Evolutionary conservation across 2,888 invertebrate genomes (phyloP), one percentile per base, ranked within the genome.

Genomic region (Netelia melanura): DNA sequence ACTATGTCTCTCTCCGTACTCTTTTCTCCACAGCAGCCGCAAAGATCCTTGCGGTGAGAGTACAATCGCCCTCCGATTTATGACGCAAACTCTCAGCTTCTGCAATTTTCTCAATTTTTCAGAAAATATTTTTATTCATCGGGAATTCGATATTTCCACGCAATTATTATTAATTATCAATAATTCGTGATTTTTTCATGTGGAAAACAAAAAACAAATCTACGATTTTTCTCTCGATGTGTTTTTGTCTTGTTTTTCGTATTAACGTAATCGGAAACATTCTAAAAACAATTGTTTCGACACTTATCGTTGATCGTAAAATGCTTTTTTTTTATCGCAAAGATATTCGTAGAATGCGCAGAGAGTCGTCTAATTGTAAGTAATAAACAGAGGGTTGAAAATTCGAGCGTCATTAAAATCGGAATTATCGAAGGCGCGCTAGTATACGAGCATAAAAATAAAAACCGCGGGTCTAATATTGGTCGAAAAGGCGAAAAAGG

Each of bases 11-110:
- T 68, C 72, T 76, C 62, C 10, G 43, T 43, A 44, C 71, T 48
- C 54, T 67, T 56, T 76, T 21, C 76, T 72, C 43, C 38, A 74
- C 79, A 83, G 82, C 85, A 82, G 82, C 85, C 82, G 48, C 71
- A 83, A 72, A 52, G 61, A 74, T 82, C 67, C 38, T 80, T 82
- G 82, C 61, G 85, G 82, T 72, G 54, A 72, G 44, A 72, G 44
- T 44, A 82, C 81, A 85, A 82, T 85, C 71, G 44, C 38, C 48
- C 74, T 65, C 56, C 82, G 65, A 85, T 85, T 85, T 85, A 85
- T 65, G 82, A 83, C 56, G 67, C 68, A 48, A 80, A 23, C 38
- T 61, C 52, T 56, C n/a, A 8, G 54, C 58, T 25, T 3, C 48
- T 2, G 48, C 48, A 10, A 48, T 2, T 48, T 48, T 48, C 48